Percentiles rank a stretch among this genome's conserved stretches.
These are phyloP conservation scores for Colletes latitarsis DNA, from an alignment of 1,140 invertebrate species.

Conservation along the genomic window DNA sequence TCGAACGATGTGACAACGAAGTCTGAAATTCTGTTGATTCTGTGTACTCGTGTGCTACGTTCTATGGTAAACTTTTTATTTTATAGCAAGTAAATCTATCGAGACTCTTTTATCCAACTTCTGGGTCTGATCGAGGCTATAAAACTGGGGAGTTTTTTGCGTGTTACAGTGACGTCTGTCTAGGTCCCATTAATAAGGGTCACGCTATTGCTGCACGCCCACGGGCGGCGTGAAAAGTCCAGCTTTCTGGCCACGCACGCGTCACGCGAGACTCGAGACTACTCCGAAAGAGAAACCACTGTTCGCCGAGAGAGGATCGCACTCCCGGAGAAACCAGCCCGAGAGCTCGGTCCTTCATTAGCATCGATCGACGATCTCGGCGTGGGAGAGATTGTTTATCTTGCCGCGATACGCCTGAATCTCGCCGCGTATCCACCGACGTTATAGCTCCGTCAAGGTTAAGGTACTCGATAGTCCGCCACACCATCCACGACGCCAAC, in stretches of 20 bases:
- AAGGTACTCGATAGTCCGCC: constrained; percentile 27
- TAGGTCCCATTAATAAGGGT: constrained; percentile 22
- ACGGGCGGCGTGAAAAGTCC: constrained; percentile 11
- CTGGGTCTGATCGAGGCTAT: background rate
- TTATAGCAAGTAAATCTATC: background rate
- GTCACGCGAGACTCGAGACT: background rate
- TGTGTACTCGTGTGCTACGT: no score
- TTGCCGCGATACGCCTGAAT: constrained; percentile 53
- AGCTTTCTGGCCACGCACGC: constrained; percentile 35
- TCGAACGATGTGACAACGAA: no score
- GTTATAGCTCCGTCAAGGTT: constrained; percentile 45
- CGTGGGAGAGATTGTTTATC: constrained; percentile 71
- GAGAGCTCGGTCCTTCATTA: constrained; percentile 62
- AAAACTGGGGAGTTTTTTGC: constrained; percentile 35
- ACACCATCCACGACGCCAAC: background rate
- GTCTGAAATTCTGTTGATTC: no score
- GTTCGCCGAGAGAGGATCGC: background rate
- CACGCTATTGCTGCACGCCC: constrained; percentile 11
- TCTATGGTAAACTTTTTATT: no score
- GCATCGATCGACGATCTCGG: constrained; percentile 65
- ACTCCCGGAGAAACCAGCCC: constrained; percentile 23
- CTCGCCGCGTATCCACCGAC: constrained; percentile 27
- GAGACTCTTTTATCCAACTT: background rate
- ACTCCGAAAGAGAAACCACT: background rate
- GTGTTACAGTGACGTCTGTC: constrained; percentile 36